These are phyloP conservation scores for Adoxophyes honmai DNA, from an alignment of 1,140 invertebrate species.

Conservation along the genomic window DNA sequence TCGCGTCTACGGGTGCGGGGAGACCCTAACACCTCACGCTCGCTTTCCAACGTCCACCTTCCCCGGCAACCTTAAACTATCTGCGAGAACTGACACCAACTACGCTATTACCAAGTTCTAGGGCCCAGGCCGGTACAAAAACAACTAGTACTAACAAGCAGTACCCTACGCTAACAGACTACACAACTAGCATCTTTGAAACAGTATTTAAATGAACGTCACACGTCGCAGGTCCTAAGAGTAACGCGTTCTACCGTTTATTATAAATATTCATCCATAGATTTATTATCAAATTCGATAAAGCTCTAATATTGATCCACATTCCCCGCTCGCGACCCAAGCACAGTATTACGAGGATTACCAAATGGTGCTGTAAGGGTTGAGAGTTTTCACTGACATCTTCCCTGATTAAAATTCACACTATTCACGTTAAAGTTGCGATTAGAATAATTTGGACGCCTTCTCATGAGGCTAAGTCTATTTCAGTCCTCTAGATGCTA, in stretches of 20 bases:
- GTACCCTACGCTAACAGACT: slow-evolving; percentile 46
- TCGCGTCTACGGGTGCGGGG: no score
- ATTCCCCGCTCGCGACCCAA: slow-evolving; percentile 39
- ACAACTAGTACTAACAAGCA: slow-evolving; percentile 66
- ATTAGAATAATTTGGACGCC: no score
- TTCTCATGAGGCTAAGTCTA: no score
- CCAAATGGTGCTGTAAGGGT: no score
- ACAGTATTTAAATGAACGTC: slow-evolving; percentile 63
- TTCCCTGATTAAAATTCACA: no score
- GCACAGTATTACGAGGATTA: no score
- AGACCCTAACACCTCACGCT: no score
- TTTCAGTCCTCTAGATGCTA: no score
- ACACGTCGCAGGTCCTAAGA: slow-evolving; percentile 64
- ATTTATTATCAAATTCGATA: slow-evolving; percentile 77
- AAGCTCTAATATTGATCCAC: slow-evolving; percentile 75
- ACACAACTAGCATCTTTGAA: slow-evolving; percentile 72
- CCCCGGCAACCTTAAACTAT: slow-evolving; percentile 26
- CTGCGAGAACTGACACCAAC: slow-evolving; percentile 50
- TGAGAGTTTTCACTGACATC: no score
- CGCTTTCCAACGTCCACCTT: background rate
- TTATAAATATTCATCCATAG: slow-evolving; percentile 70
- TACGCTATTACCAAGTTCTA: slow-evolving; percentile 62
- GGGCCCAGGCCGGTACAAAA: slow-evolving; percentile 23
- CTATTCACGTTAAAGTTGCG: no score
- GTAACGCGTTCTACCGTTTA: slow-evolving; percentile 48